These are phyloP conservation scores for Drosophila demipolita DNA, from an alignment of 2,888 invertebrate species.

Conservation along the genomic window DNA sequence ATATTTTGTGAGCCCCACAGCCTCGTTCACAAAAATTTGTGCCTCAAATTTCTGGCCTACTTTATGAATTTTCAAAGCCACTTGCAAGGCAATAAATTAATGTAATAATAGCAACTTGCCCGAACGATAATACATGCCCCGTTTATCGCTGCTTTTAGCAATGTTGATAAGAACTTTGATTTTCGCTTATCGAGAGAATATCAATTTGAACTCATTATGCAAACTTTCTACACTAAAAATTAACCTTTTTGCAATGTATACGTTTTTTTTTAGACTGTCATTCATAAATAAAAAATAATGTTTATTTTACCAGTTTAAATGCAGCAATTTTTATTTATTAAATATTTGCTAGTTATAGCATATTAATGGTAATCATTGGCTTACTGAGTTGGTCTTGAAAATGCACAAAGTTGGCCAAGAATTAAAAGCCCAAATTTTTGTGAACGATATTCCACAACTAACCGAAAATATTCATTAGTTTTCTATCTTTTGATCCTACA, in stretches of 20 bases:
- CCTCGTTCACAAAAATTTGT: background rate
- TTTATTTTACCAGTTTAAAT: background rate
- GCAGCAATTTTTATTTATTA: background rate
- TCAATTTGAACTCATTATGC: background rate
- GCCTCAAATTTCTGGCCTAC: conserved; percentile 37
- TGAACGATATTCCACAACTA: background rate
- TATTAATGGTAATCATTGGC: background rate
- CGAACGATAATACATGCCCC: conserved; percentile 92
- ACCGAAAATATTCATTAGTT: conserved; percentile 57
- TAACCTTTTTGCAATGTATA: background rate
- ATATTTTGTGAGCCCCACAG: background rate
- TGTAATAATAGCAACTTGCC: conserved; percentile 85
- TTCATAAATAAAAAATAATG: too few relatives aligned
- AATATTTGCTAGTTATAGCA: background rate
- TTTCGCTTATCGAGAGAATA: background rate
- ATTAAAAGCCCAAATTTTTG: background rate
- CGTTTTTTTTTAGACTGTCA: background rate
- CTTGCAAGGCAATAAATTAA: background rate
- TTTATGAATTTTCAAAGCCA: conserved; percentile 5
- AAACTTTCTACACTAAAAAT: background rate
- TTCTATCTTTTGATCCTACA: conserved; percentile 63
- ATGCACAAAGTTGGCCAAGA: conserved; percentile 46
- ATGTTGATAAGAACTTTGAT: conserved; percentile 9
- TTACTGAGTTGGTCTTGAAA: background rate
- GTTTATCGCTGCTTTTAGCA: conserved; percentile 85